Percentiles rank a stretch among this genome's conserved stretches.
Evolutionary conservation across 2,797 vertebrate genomes (phyloP).

Genomic region (Hozukius guyotensis): DNA sequence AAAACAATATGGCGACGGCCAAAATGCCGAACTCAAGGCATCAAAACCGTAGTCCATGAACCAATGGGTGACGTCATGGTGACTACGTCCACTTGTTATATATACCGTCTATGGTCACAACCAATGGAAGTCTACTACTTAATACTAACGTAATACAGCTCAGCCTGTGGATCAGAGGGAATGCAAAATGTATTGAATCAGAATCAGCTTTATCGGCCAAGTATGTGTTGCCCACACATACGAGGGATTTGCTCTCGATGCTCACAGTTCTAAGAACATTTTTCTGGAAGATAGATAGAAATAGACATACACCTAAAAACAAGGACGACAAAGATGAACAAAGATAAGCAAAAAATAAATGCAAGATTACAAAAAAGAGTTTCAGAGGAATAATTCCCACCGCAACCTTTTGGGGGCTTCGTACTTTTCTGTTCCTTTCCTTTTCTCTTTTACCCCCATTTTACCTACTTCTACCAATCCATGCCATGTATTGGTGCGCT

Average conservation of each 20-base stretch:
- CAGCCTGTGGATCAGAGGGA: background rate
- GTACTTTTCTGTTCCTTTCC: background rate
- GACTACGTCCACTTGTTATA: fast-evolving
- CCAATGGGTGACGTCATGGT: fast-evolving
- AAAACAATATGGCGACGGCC: no score
- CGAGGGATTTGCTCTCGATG: background rate
- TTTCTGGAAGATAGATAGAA: background rate
- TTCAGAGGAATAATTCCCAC: background rate
- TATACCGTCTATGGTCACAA: no score
- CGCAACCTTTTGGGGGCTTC: background rate
- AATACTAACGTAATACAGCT: background rate
- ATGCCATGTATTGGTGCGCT: no score
- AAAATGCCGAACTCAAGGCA: no score
- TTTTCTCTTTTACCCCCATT: background rate
- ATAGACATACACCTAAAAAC: background rate
- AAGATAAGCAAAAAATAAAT: no score
- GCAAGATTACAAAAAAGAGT: no score
- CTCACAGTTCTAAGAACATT: background rate
- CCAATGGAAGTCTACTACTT: background rate
- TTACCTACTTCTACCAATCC: no score
- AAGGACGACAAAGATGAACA: no score
- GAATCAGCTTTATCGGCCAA: background rate
- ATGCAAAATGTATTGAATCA: background rate
- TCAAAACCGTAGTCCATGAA: no score
- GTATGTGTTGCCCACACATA: background rate